Conservation (phyloP, 2,797 vertebrate species). For the Danio choprae region DNA sequence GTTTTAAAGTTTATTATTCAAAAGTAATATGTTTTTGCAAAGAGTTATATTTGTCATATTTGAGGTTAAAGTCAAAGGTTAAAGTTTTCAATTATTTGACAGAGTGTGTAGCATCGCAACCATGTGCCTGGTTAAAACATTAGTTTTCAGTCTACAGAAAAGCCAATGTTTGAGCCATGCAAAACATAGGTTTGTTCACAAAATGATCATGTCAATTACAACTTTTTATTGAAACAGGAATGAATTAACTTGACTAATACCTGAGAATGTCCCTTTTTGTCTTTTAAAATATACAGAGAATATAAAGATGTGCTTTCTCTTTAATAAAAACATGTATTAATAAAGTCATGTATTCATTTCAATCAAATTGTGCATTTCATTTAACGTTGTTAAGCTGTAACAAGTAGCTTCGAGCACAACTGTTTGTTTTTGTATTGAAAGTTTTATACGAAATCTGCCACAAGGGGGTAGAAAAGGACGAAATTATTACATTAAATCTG, state of each 20-base stretch:
- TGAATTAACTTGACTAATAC: background rate
- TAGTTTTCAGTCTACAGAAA: background rate
- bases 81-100: background rate
- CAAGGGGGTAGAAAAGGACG: background rate
- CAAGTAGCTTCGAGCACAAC: background rate
- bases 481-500: background rate
- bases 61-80: background rate
- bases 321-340: constrained; percentile 24
- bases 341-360: background rate
- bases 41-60: background rate
- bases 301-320: background rate
- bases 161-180: background rate
- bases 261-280: background rate
- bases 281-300: background rate
- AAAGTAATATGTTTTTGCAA: constrained; percentile 5
- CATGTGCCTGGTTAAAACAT: background rate
- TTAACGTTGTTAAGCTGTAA: background rate
- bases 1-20: too few relatives aligned
- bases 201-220: background rate
- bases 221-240: background rate
- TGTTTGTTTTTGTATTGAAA: background rate
- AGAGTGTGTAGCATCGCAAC: background rate
- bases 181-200: constrained; percentile 9
- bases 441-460: background rate
- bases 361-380: background rate